A percentile compares a stretch with the other conserved stretches of the same genome.
Conservation (phyloP, 2,888 invertebrate species). For the Oxytorus armatus region DNA sequence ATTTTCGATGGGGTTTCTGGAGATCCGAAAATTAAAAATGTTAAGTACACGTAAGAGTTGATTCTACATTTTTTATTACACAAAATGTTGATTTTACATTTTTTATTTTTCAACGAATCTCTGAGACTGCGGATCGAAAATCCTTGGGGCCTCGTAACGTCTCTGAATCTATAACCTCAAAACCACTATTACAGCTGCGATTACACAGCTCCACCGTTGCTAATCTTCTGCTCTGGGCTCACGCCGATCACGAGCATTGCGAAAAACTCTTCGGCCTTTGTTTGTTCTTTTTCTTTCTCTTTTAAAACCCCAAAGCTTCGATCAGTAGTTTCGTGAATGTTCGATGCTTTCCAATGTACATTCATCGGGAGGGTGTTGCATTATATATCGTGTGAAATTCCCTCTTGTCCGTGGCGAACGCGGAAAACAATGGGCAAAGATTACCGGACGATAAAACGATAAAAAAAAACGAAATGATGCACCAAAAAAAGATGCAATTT, state of each 20-base stretch:
- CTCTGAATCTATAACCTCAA: too few relatives aligned
- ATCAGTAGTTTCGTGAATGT: conserved; percentile 22
- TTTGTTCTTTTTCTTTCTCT: background rate
- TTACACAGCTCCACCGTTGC: too few relatives aligned
- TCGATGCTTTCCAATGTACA: conserved; percentile 19
- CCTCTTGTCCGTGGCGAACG: conserved; percentile 63
- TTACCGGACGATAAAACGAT: conserved; percentile 49
- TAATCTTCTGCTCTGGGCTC: conserved; percentile 1
- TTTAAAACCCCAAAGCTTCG: background rate
- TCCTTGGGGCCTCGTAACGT: too few relatives aligned
- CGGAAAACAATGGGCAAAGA: conserved; percentile 1
- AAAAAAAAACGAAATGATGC: conserved; percentile 48
- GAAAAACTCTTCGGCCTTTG: background rate
- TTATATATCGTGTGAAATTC: conserved; percentile 78
- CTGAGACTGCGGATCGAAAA: too few relatives aligned
- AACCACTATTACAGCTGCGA: too few relatives aligned
- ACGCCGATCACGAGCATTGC: background rate
- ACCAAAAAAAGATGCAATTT: conserved; percentile 35
- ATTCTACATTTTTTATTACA: too few relatives aligned
- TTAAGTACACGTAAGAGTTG: too few relatives aligned
- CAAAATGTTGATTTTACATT: too few relatives aligned
- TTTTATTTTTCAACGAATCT: too few relatives aligned
- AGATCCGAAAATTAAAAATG: too few relatives aligned
- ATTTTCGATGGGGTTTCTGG: too few relatives aligned
- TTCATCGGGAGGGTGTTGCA: conserved; percentile 72